Evolutionary conservation across 2,888 invertebrate genomes (phyloP), one percentile per base, ranked within the genome.

Genomic region (Cheilosia vulpina): DNA sequence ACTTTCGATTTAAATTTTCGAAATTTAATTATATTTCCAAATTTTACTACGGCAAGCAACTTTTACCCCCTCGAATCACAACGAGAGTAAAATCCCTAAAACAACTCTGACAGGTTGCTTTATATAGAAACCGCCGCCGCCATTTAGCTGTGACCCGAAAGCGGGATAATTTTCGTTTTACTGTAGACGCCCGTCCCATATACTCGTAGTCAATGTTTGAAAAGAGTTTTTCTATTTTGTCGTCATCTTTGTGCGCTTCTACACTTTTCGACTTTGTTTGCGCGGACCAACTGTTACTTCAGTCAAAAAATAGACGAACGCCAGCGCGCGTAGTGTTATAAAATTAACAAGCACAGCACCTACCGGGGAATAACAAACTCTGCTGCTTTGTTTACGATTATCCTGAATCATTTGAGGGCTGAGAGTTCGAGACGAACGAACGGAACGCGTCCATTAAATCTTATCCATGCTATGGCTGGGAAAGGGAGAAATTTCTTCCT

Each of bases 1-100:
- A 78, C 69, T 78, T 78, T 71, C 69, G 78, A 78, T 78, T 77
- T 78, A 78, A 71, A 78, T 78, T 78, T 78, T 71, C 78, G 55
- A 78, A 71, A 78, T 78, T 78, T 69, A 78, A 78, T 78, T 78
- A 78, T 78, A 78, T 71, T 78, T 76, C 53, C 63, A 62, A 71
- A 62, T 78, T 78, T 57, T 63, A 71, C 47, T 38, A 31, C 19
- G 27, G 24, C 21, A 13, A 38, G 34, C 55, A 78, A 31, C 41
- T 76, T 68, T 66, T 31, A 17, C 13, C 55, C 11, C 27, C 34
- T 15, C 13, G 13, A 19, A 19, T 43, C 13, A 19, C 27, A 52
- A 63, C 9, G 41, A 13, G 13, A 24, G 11, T 13, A 13, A 75
- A 58, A 75, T 45, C 47, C 53, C 31, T 63, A 41, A 34, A 65